Conservation (phyloP, 2,797 vertebrate genomes). For the Hypotaenidia okinawae region DNA sequence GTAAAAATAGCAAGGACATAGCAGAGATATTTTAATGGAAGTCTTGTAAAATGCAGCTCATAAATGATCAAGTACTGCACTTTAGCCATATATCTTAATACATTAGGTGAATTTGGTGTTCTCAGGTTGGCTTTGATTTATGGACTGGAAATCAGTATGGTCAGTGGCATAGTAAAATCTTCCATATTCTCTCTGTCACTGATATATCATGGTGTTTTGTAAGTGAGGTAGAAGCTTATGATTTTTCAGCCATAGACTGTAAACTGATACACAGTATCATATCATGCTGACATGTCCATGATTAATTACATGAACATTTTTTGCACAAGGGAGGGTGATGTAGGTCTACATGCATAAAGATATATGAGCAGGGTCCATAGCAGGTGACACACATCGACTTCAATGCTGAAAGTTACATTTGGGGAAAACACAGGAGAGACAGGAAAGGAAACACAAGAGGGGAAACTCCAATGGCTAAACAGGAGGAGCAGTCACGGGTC, state of each 20-base stretch:
- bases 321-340: neutral
- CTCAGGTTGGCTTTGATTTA: neutral
- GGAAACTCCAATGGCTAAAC: neutral
- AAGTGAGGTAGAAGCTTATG: neutral
- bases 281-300: accelerated
- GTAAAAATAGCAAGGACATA: neutral
- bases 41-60: neutral
- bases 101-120: neutral
- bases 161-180: neutral
- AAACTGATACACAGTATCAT: neutral
- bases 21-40: neutral
- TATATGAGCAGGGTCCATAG: neutral
- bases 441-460: neutral
- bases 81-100: neutral
- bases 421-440: neutral
- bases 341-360: too few species aligned
- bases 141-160: neutral
- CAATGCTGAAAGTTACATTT: accelerated
- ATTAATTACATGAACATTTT: accelerated
- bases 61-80: neutral
- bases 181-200: neutral
- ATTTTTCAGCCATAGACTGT: neutral
- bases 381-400: accelerated
- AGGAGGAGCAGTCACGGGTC: neutral
- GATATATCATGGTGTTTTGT: neutral